Percentiles rank a stretch among this genome's conserved stretches.
Conservation (phyloP, 2,113 vertebrate genomes). For the cattle (Bos taurus) region DNA sequence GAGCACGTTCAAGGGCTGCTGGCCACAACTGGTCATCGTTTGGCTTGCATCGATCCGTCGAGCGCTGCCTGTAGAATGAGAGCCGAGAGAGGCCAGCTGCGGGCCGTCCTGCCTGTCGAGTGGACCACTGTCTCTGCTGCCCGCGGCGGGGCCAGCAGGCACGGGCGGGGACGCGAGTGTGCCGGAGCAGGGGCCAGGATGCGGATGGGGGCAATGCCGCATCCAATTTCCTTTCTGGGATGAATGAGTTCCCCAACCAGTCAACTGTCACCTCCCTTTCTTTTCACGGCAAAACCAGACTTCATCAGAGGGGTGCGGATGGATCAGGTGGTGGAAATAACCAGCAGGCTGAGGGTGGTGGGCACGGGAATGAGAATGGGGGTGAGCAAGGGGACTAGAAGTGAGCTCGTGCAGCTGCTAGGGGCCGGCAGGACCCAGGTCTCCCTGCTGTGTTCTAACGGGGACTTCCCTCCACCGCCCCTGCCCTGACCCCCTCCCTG, state of each 20-base stretch:
- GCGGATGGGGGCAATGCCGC: rapidly evolving
- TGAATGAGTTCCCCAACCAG: not conserved
- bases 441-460: rapidly evolving
- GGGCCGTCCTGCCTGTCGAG: not conserved
- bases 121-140: not conserved
- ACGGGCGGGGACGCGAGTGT: rapidly evolving
- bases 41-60: constrained; percentile 86
- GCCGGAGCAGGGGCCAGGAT: rapidly evolving
- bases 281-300: not conserved
- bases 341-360: rapidly evolving
- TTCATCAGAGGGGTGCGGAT: not conserved
- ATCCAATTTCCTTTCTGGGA: constrained; percentile 15
- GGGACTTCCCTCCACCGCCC: not conserved
- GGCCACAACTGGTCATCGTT: constrained; percentile 96
- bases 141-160: rapidly evolving
- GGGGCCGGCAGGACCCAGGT: not conserved
- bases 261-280: not conserved
- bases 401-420: rapidly evolving
- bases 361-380: rapidly evolving
- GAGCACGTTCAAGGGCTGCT: constrained; percentile 91
- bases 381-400: rapidly evolving
- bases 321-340: not conserved
- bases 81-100: not conserved
- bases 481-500: not conserved
- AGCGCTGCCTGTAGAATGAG: constrained; percentile 77